Evolutionary conservation across 2,888 invertebrate genomes (phyloP), one percentile per base, ranked within the genome.

Genomic region (Teleogryllus oceanicus): DNA sequence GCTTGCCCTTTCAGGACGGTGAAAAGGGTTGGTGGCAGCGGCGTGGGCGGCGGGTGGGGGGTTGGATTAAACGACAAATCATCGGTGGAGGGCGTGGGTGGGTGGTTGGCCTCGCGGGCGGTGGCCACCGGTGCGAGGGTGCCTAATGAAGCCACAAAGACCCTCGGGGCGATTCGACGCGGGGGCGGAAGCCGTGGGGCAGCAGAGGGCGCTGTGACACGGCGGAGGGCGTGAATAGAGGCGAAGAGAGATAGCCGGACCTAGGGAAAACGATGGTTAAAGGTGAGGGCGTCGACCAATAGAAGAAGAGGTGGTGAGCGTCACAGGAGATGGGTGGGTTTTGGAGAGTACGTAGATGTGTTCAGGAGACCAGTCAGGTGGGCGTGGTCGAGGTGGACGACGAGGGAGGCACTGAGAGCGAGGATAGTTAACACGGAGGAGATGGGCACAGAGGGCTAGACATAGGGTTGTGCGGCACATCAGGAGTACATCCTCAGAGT

Each of bases 21-120:
- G 62, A 62, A 62, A 62, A 62, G 62, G 62, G n/a, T 62, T 62
- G 62, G n/a, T 5, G 62, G 62, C 62, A 62, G 62, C n/a, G 62
- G n/a, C 62, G 62, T 62, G n/a, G 16, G 16, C 62, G 62, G 13
- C 37, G 37, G 37, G 37, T 8, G 37, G 37, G 37, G n/a, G n/a
- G 62, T 12, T 13, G 62, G n/a, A 62, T 62, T 18, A 62, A 62
- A 62, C 16, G 16, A 62, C 62, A 62, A 62, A 62, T 62, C 16
- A 62, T 18, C 16, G 62, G 62, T 4, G 62, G 8, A 1, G 62
- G 16, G 13, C n/a, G 62, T 62, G 62, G 62, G 62, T 62, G 62
- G 62, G 13, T 62, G 62, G 12, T 1, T n/a, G 62, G 62, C 16
- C 5, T 5, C 62, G 62, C 16, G 37, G 37, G 37, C 37, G 37